Evolutionary conservation across 2,888 invertebrate genomes (phyloP).

Genomic region (Sepiola atlantica): DNA sequence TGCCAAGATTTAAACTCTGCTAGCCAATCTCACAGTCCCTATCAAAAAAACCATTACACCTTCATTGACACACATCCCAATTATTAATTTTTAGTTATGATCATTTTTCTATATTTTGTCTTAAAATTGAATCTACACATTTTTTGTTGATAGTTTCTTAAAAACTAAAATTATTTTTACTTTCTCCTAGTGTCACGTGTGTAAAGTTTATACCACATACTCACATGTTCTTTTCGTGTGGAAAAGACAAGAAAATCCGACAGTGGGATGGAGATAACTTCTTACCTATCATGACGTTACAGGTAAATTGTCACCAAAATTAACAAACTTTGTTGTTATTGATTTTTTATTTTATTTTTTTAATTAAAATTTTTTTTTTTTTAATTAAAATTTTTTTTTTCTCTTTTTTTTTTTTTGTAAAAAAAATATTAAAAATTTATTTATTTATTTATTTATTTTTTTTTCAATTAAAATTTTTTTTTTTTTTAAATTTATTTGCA

Average conservation of each 20-base stretch:
- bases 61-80: no score
- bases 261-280: conserved; percentile 97
- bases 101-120: neutral
- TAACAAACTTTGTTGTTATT: neutral
- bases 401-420: no score
- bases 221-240: conserved; percentile 93
- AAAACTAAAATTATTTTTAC: conserved; percentile 39
- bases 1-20: no score
- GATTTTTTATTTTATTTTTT: neutral
- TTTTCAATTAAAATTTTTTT: no score
- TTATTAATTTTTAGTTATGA: no score
- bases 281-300: conserved; percentile 83
- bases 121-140: neutral
- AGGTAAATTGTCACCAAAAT: conserved; percentile 79
- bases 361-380: no score
- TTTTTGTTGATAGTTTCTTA: neutral
- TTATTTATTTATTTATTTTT: no score
- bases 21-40: no score
- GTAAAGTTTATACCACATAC: conserved; percentile 91
- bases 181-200: conserved; percentile 83
- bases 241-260: conserved; percentile 94
- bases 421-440: no score
- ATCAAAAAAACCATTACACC: no score
- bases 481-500: no score
- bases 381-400: no score